phyloP scores from a whole-genome alignment of 1,140 invertebrate genomes.

The Drosophila nasuta region DNA sequence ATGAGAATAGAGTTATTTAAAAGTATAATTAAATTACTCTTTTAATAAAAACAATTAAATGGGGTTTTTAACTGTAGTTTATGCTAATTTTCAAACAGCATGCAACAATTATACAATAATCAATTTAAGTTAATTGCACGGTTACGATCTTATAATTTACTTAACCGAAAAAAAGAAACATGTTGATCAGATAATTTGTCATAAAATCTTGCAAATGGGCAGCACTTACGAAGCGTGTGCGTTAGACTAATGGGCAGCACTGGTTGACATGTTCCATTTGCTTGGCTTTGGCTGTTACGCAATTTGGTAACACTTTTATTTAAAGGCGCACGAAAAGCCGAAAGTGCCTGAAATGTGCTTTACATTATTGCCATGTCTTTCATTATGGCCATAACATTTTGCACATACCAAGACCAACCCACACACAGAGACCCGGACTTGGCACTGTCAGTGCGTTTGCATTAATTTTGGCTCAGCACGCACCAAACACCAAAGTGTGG shows the following conservation, averaged over 20 bases:
- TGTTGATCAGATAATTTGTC: neutral
- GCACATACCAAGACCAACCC: constrained; percentile 66
- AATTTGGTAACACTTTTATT: constrained; percentile 45
- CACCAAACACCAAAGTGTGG: constrained; percentile 59
- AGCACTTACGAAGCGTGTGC: neutral
- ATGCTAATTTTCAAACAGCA: neutral
- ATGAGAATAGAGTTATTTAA: constrained; percentile 4
- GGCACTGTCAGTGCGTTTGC: constrained; percentile 42
- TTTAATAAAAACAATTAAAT: constrained; percentile 31
- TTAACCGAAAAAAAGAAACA: neutral
- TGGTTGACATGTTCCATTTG: constrained; percentile 6
- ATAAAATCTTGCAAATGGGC: constrained; percentile 3
- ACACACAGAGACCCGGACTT: constrained; percentile 37
- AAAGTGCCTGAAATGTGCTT: constrained; percentile 44
- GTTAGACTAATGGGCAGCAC: constrained; percentile 18
- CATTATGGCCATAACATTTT: constrained; percentile 80
- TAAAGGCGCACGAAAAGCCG: constrained; percentile 28
- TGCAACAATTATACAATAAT: constrained; percentile 3
- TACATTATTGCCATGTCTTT: constrained; percentile 65
- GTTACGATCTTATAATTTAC: neutral
- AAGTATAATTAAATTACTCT: neutral
- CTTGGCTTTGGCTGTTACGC: constrained; percentile 22
- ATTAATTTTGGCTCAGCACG: constrained; percentile 44
- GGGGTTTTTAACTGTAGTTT: constrained; percentile 18
- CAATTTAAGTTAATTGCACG: neutral